phyloP scores from a whole-genome alignment of 1,140 invertebrate genomes.

The Tribolium madens region DNA sequence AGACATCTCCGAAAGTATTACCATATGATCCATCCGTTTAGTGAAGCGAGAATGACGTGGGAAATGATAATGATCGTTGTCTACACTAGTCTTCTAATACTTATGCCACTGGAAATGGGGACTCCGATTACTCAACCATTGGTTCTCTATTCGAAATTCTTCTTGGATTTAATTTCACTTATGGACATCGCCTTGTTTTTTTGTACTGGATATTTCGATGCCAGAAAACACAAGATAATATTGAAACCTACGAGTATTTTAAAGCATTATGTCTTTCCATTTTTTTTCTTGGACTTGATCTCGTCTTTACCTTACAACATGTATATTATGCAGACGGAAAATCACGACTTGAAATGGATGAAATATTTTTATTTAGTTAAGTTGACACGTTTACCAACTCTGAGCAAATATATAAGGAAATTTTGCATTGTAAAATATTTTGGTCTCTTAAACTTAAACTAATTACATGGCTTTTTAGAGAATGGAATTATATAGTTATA shows the following conservation, averaged over 20 bases:
- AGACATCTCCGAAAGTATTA: constrained; percentile 49
- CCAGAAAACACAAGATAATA: constrained; percentile 26
- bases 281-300: constrained; percentile 36
- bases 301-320: constrained; percentile 29
- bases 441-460: not conserved
- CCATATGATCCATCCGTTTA: constrained; percentile 53
- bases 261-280: constrained; percentile 15
- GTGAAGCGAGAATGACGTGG: constrained; percentile 38
- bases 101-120: constrained; percentile 44
- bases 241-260: constrained; percentile 1
- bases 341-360: not conserved
- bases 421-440: not conserved
- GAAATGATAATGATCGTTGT: constrained; percentile 44
- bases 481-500: constrained; percentile 3
- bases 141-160: not conserved
- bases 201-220: constrained; percentile 47
- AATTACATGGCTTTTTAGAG: not conserved
- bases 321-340: not conserved
- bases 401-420: not conserved
- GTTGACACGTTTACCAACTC: not conserved
- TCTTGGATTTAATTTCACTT: constrained; percentile 32
- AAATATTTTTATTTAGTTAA: not conserved
- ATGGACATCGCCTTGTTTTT: constrained; percentile 45
- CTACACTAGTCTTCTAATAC: not conserved
- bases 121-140: not conserved